Evolutionary conservation across 2,888 invertebrate species (phyloP).

Genomic region (Clivina fossor): DNA sequence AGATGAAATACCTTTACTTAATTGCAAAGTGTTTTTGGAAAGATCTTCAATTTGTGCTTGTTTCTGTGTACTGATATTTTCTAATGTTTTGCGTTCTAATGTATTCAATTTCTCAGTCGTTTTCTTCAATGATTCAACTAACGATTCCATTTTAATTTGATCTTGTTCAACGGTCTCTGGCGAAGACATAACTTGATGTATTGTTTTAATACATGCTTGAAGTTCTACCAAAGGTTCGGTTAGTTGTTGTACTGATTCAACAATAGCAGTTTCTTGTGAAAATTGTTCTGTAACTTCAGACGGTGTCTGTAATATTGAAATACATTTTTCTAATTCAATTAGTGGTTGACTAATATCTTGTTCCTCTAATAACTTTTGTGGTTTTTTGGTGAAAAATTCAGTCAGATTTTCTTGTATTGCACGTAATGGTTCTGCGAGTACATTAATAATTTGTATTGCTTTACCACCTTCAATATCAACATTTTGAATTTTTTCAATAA

Average conservation of each 20-base stretch:
- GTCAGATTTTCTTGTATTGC: no score
- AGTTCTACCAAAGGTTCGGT: slow-evolving; percentile 18
- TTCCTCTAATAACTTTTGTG: no score
- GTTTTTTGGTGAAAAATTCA: no score
- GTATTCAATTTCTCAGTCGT: no score
- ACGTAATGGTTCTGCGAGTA: slow-evolving; percentile 40
- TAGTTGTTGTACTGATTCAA: slow-evolving; percentile 13
- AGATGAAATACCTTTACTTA: no score
- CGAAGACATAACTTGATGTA: no score
- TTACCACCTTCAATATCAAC: slow-evolving; percentile 6
- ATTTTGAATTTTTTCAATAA: slow-evolving; percentile 25
- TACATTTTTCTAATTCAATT: slow-evolving; percentile 17
- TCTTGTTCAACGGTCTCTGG: slow-evolving; percentile 12
- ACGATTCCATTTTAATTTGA: not conserved
- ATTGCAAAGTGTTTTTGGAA: no score
- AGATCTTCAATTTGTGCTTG: no score
- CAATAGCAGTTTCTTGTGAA: slow-evolving; percentile 7
- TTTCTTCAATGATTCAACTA: no score
- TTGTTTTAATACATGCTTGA: slow-evolving; percentile 17
- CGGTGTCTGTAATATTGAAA: slow-evolving; percentile 9
- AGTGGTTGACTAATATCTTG: no score
- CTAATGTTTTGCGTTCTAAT: no score
- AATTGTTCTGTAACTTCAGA: slow-evolving; percentile 1
- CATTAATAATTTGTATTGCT: slow-evolving; percentile 18
- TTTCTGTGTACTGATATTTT: no score